Base-by-base conservation (phyloP, 2,797 vertebrate genomes). In the Schizopygopsis pylzovi region DNA sequence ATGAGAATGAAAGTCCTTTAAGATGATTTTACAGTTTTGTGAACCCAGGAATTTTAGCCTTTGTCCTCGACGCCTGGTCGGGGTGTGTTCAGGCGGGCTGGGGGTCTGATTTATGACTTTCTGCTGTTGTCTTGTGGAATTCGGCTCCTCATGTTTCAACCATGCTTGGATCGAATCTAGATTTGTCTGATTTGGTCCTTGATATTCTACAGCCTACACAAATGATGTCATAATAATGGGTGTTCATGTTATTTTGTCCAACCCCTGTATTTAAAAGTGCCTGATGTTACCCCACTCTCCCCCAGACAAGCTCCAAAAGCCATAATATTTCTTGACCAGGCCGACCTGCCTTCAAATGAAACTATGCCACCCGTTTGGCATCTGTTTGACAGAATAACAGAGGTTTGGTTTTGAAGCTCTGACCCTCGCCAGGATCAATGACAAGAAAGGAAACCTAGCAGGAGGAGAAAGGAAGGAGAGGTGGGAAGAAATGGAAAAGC, bases 391-490 rank as follows among this genome's bases (percentile, higher is more conserved):
- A 82, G 71, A 41, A 67, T 89, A 78, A 87, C 81, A 59, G 84
- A 89, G 84, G 83, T 90, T 92, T 86, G 86, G 47, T 87, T 82
- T 82, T 72, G 87, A 91, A 90, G 90, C 92, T 88, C 67, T 90
- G 92, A 93, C 90, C 92, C 91, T 52, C 75, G 15, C 84, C 85
- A 75, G 61, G 87, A 63, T 90, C 89, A 67, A 82, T 78, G 81
- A 89, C 90, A 90, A 90, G 73, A 88, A 82, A 68, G 81, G 49
- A 87, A 89, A 87, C 63, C 89, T 91, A 90, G 90, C 88, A 82
- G 89, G 90, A 88, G 86, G 85, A 45, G 85, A 68, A 77, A n/a
- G 25, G 81, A 61, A 73, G n/a, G 82, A 87, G 82, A 67, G 83
- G 80, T 81, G 41, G 84, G 56, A 22, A 59, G 65, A 72, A 49